Evolutionary conservation across 2,888 invertebrate genomes (phyloP).

Genomic region (Rhabditoides inermis): DNA sequence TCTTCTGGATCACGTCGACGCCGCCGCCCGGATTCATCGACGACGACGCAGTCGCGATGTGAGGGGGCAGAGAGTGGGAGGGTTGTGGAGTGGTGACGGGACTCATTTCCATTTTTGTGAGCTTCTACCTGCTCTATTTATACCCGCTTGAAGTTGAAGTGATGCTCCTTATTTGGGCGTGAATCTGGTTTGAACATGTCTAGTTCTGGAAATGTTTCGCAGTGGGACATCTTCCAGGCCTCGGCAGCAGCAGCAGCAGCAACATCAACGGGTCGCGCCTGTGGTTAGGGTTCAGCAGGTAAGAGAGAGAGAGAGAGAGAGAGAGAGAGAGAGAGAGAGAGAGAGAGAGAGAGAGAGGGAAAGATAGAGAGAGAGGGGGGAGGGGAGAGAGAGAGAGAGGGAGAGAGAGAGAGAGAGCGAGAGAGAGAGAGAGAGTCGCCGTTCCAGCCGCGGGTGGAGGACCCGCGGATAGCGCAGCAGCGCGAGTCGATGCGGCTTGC

Average conservation of each 20-base stretch:
- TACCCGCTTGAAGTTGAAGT: too few species aligned
- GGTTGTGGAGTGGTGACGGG: too few species aligned
- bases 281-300: background rate
- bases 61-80: too few species aligned
- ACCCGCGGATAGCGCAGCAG: background rate
- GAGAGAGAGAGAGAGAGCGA: background rate
- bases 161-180: too few species aligned
- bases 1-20: constrained; percentile 11
- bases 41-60: too few species aligned
- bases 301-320: background rate
- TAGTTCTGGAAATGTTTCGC: too few species aligned
- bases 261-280: background rate
- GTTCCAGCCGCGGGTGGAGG: constrained; percentile 1
- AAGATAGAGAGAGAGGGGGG: background rate
- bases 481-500: background rate
- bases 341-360: background rate
- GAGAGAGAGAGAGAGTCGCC: background rate
- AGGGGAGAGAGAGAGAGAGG: background rate
- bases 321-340: background rate
- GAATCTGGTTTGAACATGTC: too few species aligned
- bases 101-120: too few species aligned
- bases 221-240: too few species aligned
- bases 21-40: constrained; percentile 14
- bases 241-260: background rate
- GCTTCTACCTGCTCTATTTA: too few species aligned